phyloP scores from a whole-genome alignment of 2,113 vertebrate species.

The zebrafish (Danio rerio) region DNA sequence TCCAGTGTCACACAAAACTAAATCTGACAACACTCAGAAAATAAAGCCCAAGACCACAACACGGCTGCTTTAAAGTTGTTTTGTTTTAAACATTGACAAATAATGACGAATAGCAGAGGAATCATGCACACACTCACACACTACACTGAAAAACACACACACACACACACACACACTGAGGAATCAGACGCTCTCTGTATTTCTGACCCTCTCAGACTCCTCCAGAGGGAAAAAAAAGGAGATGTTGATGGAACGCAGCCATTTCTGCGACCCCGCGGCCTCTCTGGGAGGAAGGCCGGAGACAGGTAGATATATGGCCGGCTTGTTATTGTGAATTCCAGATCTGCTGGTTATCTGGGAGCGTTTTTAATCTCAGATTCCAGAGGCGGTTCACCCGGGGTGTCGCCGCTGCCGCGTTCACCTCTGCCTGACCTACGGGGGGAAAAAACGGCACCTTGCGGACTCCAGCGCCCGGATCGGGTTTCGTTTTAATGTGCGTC shows the following conservation, averaged over 20 bases:
- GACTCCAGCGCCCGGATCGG: constrained; percentile 77
- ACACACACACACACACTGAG: not conserved
- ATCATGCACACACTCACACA: not conserved
- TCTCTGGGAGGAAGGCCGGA: constrained; percentile 89
- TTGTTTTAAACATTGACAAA: too few species aligned
- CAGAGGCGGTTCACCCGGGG: constrained; percentile 85
- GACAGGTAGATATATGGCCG: constrained; percentile 99
- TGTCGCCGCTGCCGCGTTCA: constrained; percentile 78
- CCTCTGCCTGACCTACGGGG: constrained; percentile 82
- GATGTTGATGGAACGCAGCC: constrained; percentile 84
- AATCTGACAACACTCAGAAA: too few species aligned
- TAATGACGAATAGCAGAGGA: too few species aligned
- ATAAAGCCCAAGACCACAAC: too few species aligned
- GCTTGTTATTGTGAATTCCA: constrained; percentile 98
- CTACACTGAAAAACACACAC: constrained; percentile 45
- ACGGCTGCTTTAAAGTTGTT: too few species aligned
- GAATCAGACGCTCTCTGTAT: constrained; percentile 61
- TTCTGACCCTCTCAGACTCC: constrained; percentile 76
- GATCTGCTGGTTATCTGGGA: constrained; percentile 96
- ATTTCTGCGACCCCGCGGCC: constrained; percentile 89
- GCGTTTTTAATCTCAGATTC: constrained; percentile 97
- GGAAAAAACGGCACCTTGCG: constrained; percentile 80
- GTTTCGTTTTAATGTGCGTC: constrained; percentile 84
- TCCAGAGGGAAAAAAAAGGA: constrained; percentile 66
- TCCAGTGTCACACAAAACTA: too few species aligned